These are phyloP conservation scores for Stigmatopora argus DNA, from an alignment of 2,113 vertebrate genomes.

Conservation along the genomic window DNA sequence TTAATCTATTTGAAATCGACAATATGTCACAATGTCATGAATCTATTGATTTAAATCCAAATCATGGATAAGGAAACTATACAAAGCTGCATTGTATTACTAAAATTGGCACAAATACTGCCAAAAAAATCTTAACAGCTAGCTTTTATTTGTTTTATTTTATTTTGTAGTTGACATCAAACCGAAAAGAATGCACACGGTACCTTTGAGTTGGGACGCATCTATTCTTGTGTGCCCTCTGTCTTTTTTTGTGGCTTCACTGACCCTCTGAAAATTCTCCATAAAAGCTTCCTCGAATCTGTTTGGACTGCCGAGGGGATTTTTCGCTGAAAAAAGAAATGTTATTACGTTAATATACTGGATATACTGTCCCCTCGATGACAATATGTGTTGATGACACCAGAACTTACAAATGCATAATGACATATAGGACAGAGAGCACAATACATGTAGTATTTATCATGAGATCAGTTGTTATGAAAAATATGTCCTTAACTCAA, in stretches of 20 bases:
- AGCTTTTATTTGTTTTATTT: no score
- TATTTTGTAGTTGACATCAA: neutral
- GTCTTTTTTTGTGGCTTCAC: constrained; percentile 80
- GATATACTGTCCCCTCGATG: constrained; percentile 1
- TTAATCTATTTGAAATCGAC: no score
- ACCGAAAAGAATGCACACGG: neutral
- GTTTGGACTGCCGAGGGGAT: constrained; percentile 55
- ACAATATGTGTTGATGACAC: neutral
- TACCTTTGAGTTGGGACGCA: constrained; percentile 77
- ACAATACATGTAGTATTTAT: no score
- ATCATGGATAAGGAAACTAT: no score
- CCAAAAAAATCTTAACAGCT: no score
- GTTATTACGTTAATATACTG: constrained; percentile 8
- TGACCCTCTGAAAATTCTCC: constrained; percentile 60
- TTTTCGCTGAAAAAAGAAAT: constrained; percentile 58
- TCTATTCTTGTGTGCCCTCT: constrained; percentile 76
- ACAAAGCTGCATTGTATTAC: no score
- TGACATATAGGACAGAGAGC: no score
- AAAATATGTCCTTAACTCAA: no score
- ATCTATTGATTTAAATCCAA: no score
- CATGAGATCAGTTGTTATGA: no score
- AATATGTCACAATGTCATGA: no score
- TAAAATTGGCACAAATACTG: no score
- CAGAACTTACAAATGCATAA: neutral
- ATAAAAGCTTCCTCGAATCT: constrained; percentile 58